A percentile compares a stretch with the other conserved stretches of the same genome.
Conservation (phyloP, 2,113 vertebrate genomes). For the Chloropsis cyanopogon region DNA sequence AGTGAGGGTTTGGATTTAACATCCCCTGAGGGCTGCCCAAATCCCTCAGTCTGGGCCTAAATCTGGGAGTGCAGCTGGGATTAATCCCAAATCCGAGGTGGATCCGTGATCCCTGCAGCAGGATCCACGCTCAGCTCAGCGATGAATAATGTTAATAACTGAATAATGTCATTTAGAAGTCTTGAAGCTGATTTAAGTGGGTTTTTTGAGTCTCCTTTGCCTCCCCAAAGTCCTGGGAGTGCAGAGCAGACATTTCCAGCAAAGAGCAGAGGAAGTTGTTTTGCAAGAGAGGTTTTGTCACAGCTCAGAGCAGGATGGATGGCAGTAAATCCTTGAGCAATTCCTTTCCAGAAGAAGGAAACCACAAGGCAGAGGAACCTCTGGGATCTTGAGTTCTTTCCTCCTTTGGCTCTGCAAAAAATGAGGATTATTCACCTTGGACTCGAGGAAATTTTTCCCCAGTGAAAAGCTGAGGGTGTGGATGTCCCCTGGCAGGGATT, state of each 20-base stretch:
- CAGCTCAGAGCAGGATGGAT: not conserved
- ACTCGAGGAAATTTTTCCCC: not conserved
- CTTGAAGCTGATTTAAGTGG: not conserved
- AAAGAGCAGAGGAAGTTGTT: constrained; percentile 23
- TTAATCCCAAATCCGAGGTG: not conserved
- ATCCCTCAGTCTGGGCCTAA: not conserved
- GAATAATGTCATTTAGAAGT: rapidly evolving
- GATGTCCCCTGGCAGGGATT: not conserved
- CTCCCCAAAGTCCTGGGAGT: not conserved
- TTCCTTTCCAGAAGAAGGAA: not conserved
- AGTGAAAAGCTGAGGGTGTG: not conserved
- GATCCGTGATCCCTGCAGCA: not conserved
- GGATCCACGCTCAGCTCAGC: not conserved
- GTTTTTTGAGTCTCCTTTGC: not conserved
- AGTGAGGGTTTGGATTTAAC: not conserved
- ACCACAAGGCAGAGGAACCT: not conserved
- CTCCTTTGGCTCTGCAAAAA: not conserved
- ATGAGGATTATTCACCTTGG: not conserved
- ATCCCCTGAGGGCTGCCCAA: not conserved
- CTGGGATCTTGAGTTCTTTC: not conserved
- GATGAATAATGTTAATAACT: not conserved
- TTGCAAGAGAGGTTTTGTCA: not conserved
- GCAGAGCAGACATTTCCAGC: rapidly evolving
- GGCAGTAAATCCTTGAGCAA: not conserved
- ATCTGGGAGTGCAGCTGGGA: not conserved